phyloP scores from a whole-genome alignment of 1,140 invertebrate genomes.

The Drosophila pachea region DNA sequence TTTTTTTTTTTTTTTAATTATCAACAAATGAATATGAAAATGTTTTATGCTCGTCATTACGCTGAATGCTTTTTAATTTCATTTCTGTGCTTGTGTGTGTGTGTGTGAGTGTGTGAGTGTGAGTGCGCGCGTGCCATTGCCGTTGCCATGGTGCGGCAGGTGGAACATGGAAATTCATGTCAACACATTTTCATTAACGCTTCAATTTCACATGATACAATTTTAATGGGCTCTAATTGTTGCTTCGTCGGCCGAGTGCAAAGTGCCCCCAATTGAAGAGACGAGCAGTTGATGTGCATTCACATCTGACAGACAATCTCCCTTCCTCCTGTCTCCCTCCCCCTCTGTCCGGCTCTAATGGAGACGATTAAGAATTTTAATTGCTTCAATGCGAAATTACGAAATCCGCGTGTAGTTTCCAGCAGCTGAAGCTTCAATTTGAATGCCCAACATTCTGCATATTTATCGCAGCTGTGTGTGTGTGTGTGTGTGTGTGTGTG shows the following conservation, averaged over 20 bases:
- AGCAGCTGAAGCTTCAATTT: conserved; percentile 27
- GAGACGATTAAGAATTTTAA: conserved; percentile 42
- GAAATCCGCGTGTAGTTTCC: conserved; percentile 27
- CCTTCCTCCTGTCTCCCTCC: neutral
- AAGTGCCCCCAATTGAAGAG: conserved; percentile 1
- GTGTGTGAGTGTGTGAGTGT: neutral
- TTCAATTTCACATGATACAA: conserved; percentile 48
- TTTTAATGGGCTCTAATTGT: conserved; percentile 49
- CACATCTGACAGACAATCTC: conserved; percentile 10
- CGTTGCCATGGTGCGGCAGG: neutral
- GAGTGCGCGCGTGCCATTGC: neutral
- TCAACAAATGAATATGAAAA: conserved; percentile 8
- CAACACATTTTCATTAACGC: conserved; percentile 46
- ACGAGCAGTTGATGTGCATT: neutral
- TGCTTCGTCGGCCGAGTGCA: conserved; percentile 9
- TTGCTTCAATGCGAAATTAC: conserved; percentile 17
- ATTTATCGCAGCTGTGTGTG: neutral
- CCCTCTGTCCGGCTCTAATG: conserved; percentile 19
- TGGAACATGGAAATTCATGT: conserved; percentile 24
- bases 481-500: conserved; percentile 6
- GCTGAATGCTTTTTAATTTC: conserved; percentile 47
- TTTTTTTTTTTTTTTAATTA: conserved; percentile 6
- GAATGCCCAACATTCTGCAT: conserved; percentile 25
- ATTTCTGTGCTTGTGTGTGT: conserved; percentile 9
- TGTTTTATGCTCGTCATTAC: conserved; percentile 20